phyloP scores from a whole-genome alignment of 2,888 invertebrate species.

The Eupithecia centaureata region DNA sequence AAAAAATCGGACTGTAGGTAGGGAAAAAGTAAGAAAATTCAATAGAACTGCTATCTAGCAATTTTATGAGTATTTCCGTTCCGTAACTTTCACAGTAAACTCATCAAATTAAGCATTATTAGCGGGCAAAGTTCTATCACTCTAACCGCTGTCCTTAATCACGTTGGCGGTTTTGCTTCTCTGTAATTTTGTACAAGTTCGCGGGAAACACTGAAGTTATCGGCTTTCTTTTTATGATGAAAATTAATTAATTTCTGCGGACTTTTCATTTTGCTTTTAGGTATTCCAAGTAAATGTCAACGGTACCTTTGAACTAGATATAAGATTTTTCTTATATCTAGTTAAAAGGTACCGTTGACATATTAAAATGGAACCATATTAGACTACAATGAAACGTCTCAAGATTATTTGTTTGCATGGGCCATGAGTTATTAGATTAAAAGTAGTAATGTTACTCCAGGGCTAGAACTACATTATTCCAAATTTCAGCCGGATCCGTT shows the following conservation, averaged over 20 bases:
- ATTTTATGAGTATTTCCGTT: conserved; percentile 27
- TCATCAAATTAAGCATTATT: conserved; percentile 62
- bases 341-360: no score
- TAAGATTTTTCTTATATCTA: no score
- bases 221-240: conserved; percentile 27
- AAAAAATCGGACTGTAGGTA: background rate
- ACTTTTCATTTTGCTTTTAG: background rate
- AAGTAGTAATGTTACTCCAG: no score
- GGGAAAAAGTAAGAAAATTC: background rate
- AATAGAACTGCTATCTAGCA: conserved; percentile 14
- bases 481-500: no score
- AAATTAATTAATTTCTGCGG: conserved; percentile 14
- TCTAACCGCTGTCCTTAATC: conserved; percentile 41
- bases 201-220: conserved; percentile 30
- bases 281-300: background rate
- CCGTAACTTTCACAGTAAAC: conserved; percentile 54
- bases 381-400: no score
- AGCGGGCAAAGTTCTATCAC: conserved; percentile 45
- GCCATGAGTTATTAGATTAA: no score
- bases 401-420: no score
- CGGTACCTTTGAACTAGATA: background rate
- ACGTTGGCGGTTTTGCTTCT: conserved; percentile 48
- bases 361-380: background rate
- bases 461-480: no score
- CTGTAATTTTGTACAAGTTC: conserved; percentile 34